A percentile compares a stretch with the other conserved stretches of the same genome.
These are phyloP conservation scores for Lepus timidus DNA, from an alignment of 2,113 vertebrate genomes.

Conservation along the genomic window DNA sequence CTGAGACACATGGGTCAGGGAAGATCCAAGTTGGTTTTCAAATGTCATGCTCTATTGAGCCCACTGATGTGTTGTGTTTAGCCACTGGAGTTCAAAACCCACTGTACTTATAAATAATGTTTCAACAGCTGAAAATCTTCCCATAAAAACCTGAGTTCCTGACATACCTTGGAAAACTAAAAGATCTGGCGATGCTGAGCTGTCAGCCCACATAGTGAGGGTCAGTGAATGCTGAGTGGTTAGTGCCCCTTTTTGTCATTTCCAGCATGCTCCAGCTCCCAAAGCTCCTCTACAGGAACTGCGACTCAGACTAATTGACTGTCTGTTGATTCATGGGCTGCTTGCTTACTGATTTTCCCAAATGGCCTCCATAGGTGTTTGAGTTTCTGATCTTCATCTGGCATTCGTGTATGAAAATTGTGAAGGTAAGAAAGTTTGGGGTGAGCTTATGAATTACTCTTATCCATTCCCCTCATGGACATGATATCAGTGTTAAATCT, in stretches of 20 bases:
- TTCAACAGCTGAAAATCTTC: neutral
- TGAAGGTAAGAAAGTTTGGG: neutral
- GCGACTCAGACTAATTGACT: neutral
- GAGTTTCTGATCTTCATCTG: constrained; percentile 4
- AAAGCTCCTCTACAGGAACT: neutral
- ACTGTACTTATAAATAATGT: neutral
- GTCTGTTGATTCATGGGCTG: neutral
- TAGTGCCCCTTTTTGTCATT: neutral
- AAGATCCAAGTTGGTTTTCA: neutral
- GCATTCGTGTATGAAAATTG: neutral
- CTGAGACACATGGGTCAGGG: neutral
- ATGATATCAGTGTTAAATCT: neutral
- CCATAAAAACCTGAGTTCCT: neutral
- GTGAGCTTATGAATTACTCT: neutral
- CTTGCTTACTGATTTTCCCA: neutral
- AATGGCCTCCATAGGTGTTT: neutral
- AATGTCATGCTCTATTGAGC: too few relatives aligned
- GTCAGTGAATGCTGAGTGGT: neutral
- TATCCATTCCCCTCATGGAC: neutral
- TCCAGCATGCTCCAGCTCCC: neutral
- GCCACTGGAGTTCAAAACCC: neutral
- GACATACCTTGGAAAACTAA: neutral
- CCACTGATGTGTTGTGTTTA: neutral
- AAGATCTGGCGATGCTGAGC: neutral
- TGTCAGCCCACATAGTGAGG: neutral